Percentiles rank a stretch among this genome's conserved stretches.
These are phyloP conservation scores for Archivesica marissinica DNA, from an alignment of 1,140 invertebrate genomes.

Conservation along the genomic window DNA sequence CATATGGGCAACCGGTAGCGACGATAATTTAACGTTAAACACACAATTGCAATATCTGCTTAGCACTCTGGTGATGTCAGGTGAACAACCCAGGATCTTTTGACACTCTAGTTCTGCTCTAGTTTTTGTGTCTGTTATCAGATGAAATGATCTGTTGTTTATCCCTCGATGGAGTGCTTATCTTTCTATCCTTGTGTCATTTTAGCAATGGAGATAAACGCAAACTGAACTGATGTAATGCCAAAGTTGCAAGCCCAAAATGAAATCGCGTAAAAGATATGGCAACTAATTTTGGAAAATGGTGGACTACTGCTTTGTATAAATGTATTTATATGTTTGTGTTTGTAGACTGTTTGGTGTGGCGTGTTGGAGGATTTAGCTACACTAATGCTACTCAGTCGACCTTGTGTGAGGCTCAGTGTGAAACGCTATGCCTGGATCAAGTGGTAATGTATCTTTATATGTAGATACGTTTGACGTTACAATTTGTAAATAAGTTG, in stretches of 20 bases:
- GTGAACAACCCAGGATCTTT: too few relatives aligned
- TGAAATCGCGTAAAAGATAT: conserved; percentile 38
- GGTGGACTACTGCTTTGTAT: neutral
- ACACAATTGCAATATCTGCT: too few relatives aligned
- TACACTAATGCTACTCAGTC: conserved; percentile 17
- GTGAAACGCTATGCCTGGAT: conserved; percentile 34
- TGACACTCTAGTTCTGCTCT: too few relatives aligned
- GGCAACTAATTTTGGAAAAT: conserved; percentile 37
- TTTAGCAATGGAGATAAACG: conserved; percentile 2
- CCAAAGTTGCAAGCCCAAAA: neutral
- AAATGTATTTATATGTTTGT: conserved; percentile 10
- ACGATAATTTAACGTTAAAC: too few relatives aligned
- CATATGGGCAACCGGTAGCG: too few relatives aligned
- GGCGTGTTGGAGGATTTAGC: neutral
- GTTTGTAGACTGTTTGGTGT: conserved; percentile 24
- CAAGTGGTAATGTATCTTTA: neutral
- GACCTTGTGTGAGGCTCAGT: conserved; percentile 16
- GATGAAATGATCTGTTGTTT: too few relatives aligned
- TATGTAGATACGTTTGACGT: too few relatives aligned
- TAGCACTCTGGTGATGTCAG: too few relatives aligned
- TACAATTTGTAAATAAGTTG: too few relatives aligned
- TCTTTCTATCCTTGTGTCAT: neutral
- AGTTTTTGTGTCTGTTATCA: too few relatives aligned
- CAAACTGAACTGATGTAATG: conserved; percentile 12
- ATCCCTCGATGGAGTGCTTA: too few relatives aligned